These are phyloP conservation scores for Molossus molossus DNA, from an alignment of 2,797 vertebrate species.

Conservation along the genomic window DNA sequence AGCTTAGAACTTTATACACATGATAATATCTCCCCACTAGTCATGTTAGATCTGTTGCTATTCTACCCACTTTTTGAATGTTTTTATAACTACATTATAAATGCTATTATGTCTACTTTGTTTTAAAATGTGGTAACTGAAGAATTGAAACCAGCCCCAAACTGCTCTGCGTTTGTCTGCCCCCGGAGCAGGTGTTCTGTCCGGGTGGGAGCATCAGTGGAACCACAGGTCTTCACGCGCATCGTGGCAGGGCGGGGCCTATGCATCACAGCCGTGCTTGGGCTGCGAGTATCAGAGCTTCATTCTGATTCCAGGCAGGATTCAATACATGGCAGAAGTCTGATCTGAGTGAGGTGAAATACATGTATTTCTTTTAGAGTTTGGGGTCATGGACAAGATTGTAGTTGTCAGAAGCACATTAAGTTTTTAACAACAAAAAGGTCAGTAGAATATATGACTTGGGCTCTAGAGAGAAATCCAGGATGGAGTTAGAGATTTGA, in stretches of 20 bases:
- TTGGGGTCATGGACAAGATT: neutral
- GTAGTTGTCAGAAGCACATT: neutral
- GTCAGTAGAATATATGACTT: neutral
- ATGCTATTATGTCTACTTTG: neutral
- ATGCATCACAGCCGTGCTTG: fast-evolving
- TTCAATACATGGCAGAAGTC: neutral
- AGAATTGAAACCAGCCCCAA: neutral
- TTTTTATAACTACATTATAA: neutral
- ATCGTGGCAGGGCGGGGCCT: fast-evolving
- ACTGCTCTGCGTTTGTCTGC: neutral
- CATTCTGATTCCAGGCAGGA: neutral
- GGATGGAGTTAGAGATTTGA: neutral
- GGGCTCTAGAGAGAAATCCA: neutral
- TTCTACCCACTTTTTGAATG: neutral
- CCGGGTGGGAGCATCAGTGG: neutral
- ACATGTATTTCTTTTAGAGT: neutral
- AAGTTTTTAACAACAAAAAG: slow-evolving; percentile 10
- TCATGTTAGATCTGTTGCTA: neutral
- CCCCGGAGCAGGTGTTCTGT: neutral
- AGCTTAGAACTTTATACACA: neutral
- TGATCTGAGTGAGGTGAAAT: neutral
- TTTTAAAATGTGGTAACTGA: neutral
- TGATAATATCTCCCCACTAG: neutral
- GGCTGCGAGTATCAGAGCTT: neutral
- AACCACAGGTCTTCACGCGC: neutral